Conservation (phyloP, 2,113 vertebrate genomes). For the Phylloscopus whistleri region DNA sequence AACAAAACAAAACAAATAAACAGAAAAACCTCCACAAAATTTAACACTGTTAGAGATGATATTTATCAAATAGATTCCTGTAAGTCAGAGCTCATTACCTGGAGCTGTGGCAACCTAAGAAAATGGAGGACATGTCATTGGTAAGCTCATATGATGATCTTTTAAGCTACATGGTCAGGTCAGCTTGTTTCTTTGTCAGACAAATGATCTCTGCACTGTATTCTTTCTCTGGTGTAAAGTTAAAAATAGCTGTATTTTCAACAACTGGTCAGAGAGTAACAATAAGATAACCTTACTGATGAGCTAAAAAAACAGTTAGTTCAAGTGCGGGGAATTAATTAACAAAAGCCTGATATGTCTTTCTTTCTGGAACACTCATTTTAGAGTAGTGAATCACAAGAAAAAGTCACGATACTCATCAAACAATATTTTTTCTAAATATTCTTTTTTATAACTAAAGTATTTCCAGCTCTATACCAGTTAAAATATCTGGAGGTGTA, state of each 20-base stretch:
- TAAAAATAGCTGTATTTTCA: background rate
- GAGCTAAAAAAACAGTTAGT: background rate
- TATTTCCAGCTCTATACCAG: background rate
- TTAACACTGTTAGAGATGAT: background rate
- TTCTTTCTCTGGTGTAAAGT: background rate
- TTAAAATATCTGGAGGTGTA: background rate
- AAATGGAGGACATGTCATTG: background rate
- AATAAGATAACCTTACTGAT: background rate
- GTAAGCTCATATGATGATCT: background rate
- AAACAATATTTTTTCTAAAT: background rate
- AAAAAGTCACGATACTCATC: background rate
- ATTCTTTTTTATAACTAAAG: background rate
- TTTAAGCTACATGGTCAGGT: background rate
- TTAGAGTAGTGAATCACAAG: background rate
- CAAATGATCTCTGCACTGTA: background rate
- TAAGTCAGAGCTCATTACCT: background rate
- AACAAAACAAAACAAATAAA: no score
- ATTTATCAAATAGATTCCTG: background rate
- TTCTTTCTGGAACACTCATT: background rate
- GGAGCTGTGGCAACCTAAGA: background rate
- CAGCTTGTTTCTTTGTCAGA: background rate
- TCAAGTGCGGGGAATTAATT: background rate
- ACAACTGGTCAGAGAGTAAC: background rate
- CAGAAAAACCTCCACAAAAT: no score
- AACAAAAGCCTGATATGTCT: background rate